Evolutionary conservation across 1,140 invertebrate species (phyloP).

Genomic region (Propsilocerus akamusi): DNA sequence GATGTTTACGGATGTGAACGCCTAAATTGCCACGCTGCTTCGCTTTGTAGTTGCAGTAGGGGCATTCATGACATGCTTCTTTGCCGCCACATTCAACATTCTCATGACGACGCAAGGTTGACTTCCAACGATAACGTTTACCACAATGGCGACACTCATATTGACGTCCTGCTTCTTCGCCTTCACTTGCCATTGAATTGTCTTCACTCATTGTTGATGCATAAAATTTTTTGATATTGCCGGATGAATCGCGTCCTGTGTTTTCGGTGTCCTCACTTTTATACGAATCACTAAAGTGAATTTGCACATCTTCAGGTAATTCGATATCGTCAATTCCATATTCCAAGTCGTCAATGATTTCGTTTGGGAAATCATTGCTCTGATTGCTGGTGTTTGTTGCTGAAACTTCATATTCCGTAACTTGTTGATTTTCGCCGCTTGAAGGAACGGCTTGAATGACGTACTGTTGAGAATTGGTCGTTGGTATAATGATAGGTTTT

Average conservation of each 20-base stretch:
- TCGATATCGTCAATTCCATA: neutral
- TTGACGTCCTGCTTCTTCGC: slow-evolving; percentile 40
- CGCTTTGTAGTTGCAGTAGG: slow-evolving; percentile 57
- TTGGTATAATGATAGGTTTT: neutral
- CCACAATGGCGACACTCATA: slow-evolving; percentile 62
- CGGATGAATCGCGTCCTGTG: slow-evolving; percentile 7
- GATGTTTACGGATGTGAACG: slow-evolving; percentile 63
- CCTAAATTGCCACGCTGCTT: slow-evolving; percentile 62
- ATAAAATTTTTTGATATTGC: slow-evolving; percentile 17
- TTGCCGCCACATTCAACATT: slow-evolving; percentile 76
- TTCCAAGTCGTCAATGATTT: slow-evolving; percentile 2
- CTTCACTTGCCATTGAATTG: slow-evolving; percentile 24
- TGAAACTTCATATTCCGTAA: slow-evolving; percentile 10
- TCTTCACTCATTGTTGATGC: slow-evolving; percentile 22
- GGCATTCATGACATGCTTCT: slow-evolving; percentile 60
- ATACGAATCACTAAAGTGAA: neutral
- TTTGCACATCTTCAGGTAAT: slow-evolving; percentile 7
- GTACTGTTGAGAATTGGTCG: neutral
- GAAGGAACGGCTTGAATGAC: slow-evolving; percentile 9
- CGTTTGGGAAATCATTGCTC: neutral
- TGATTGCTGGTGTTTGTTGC: slow-evolving; percentile 9
- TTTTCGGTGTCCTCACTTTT: neutral
- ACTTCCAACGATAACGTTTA: slow-evolving; percentile 65
- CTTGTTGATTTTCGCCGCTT: slow-evolving; percentile 13
- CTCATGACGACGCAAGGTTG: slow-evolving; percentile 59